Evolutionary conservation across 2,888 invertebrate genomes (phyloP).

Genomic region (Macrophya annulata): DNA sequence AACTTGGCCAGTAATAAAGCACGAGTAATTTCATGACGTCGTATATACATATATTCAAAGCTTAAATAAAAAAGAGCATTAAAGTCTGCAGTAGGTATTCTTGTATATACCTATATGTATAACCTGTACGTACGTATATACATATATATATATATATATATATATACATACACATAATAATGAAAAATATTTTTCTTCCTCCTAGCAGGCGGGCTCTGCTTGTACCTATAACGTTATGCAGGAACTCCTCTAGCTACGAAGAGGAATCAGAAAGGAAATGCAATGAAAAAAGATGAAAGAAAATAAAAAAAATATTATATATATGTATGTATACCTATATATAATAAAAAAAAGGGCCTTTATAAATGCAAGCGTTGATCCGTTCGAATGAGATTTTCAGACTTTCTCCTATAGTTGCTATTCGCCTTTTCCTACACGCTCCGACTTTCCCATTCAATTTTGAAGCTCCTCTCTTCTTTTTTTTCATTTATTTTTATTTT

Average conservation of each 20-base stretch:
- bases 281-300: slow-evolving; percentile 26
- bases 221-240: neutral
- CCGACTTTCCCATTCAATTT: neutral
- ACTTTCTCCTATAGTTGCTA: neutral
- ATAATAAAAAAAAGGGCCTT: slow-evolving; percentile 50
- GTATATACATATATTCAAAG: neutral
- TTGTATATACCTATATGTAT: neutral
- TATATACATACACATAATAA: neutral
- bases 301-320: neutral
- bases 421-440: neutral
- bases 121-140: neutral
- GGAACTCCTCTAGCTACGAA: neutral
- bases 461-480: neutral
- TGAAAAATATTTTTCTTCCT: slow-evolving; percentile 41
- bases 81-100: neutral
- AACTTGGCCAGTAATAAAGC: neutral
- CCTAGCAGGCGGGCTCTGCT: neutral
- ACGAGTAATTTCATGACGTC: neutral
- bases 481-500: neutral
- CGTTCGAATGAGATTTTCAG: slow-evolving; percentile 46
- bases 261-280: neutral
- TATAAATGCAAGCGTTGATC: slow-evolving; percentile 53
- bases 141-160: neutral
- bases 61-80: slow-evolving; percentile 1
- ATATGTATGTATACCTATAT: neutral